Evolutionary conservation across 2,113 vertebrate species (phyloP).

Genomic region (Sinocyclocheilus anophthalmus): DNA sequence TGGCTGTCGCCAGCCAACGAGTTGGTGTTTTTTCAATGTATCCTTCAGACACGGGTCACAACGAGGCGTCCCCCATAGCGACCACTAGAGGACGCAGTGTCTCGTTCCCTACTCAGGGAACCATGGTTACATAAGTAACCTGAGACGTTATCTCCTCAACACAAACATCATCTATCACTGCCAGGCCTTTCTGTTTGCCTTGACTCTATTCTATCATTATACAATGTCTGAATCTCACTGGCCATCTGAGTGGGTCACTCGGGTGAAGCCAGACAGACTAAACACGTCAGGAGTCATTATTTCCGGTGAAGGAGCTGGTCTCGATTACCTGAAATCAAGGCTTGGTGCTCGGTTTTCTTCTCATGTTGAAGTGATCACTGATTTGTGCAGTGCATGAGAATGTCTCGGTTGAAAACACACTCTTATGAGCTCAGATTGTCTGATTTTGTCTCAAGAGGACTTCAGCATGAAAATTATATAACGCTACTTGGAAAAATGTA

Average conservation of each 20-base stretch:
- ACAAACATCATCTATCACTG: conserved; percentile 54
- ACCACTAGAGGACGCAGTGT: no score
- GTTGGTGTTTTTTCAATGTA: no score
- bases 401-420: not conserved
- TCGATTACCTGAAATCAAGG: conserved; percentile 25
- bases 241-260: not conserved
- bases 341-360: not conserved
- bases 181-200: conserved; percentile 35
- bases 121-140: no score
- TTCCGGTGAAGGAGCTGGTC: not conserved
- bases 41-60: no score
- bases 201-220: conserved; percentile 38
- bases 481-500: not conserved
- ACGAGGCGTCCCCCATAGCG: no score
- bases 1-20: no score
- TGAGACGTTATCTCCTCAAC: conserved; percentile 30
- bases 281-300: conserved; percentile 36
- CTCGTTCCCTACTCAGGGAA: no score
- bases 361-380: conserved; percentile 5
- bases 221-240: conserved; percentile 18
- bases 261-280: conserved; percentile 47
- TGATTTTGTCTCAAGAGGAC: not conserved
- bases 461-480: not conserved
- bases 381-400: not conserved
- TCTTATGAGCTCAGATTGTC: not conserved